Evolutionary conservation across 2,113 vertebrate species (phyloP), one percentile per base, ranked within the genome.

Genomic region (Cynoglossus semilaevis): DNA sequence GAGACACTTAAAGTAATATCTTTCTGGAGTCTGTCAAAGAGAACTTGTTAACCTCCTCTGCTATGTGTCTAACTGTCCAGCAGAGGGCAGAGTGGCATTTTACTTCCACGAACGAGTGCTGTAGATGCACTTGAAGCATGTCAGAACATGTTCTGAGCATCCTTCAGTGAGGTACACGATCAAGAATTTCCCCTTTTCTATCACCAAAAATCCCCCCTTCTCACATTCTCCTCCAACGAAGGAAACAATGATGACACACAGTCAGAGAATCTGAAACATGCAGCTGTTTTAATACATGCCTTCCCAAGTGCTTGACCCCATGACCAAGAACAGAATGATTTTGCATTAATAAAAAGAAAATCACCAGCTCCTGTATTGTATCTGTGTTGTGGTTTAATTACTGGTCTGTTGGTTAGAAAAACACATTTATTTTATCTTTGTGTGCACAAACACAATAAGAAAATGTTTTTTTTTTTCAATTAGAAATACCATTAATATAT

Each of bases 71-170:
- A 17, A 18, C 35, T 13, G 45, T 51, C 87, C 92, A 89, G 80
- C 86, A 93, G 91, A 80, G 90, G 90, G 91, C 91, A 88, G 83
- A 34, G 61, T 44, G 58, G 49, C 16, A 22, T 40, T 56, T 22
- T 14, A 41, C 29, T 14, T 55, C 37, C 2, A 10, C 34, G 1
- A 6, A 15, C 7, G 3, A 42, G 47, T 36, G 3, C 22, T 29
- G 22, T 29, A 29, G 19, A 63, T 22, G 42, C 7, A 12, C 36
- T 55, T 15, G 63, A 64, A 80, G 45, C 89, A 89, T 90, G 88
- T 91, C 87, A 67, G 81, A 92, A 90, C 90, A 90, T 91, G 89
- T 93, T 87, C 86, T 72, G 16, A 57, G 69, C 75, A 63, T 74
- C 58, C 34, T 48, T 55, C 47, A 43, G 10, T 5, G 5, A 7